Conservation (phyloP, 2,888 invertebrate genomes). For the Microctonus brassicae region DNA sequence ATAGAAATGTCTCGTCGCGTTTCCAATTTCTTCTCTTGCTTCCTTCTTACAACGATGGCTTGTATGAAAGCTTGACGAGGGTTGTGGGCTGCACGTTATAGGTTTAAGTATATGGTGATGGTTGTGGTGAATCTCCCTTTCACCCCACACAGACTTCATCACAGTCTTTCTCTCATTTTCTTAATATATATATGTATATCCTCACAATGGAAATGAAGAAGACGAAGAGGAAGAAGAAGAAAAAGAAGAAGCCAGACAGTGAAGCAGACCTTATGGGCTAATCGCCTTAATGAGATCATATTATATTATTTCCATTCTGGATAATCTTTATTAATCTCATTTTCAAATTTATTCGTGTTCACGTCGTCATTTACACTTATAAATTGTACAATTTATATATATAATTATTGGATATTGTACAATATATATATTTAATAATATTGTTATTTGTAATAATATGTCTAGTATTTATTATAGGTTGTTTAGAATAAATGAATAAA, state of each 20-base stretch:
- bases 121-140: constrained; percentile 54
- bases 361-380: background rate
- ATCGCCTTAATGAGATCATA: constrained; percentile 68
- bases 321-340: constrained; percentile 68
- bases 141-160: constrained; percentile 27
- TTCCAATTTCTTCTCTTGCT: background rate
- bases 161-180: constrained; percentile 17
- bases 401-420: no score
- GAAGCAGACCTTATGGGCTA: constrained; percentile 62
- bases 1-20: background rate
- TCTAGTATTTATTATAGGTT: no score
- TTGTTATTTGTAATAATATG: no score
- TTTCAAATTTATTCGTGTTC: constrained; percentile 52
- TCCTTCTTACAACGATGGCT: background rate
- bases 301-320: constrained; percentile 67
- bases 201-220: constrained; percentile 16
- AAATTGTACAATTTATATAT: no score
- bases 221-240: constrained; percentile 38
- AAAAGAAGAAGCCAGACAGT: constrained; percentile 66
- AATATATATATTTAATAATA: no score
- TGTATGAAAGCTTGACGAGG: background rate
- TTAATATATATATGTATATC: background rate
- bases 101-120: constrained; percentile 54
- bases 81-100: background rate
- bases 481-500: no score